These are phyloP conservation scores for Deroptyus accipitrinus DNA, from an alignment of 2,113 vertebrate genomes.

Conservation along the genomic window DNA sequence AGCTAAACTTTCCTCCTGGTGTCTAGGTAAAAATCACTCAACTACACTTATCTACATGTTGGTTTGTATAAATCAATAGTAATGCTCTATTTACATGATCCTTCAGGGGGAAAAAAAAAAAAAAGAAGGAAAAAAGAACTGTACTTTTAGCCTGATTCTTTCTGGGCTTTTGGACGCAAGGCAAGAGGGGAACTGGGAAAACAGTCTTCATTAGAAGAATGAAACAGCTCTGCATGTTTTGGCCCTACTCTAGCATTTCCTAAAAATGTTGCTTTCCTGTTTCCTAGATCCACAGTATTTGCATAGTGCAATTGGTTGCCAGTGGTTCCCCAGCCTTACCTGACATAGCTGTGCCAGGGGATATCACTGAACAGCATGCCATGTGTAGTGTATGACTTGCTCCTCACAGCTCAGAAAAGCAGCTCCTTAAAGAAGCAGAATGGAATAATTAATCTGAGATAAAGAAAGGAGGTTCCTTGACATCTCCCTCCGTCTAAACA, in stretches of 20 bases:
- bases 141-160: neutral
- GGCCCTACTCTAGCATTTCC: neutral
- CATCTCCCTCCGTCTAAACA: neutral
- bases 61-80: neutral
- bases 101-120: neutral
- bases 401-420: neutral
- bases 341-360: neutral
- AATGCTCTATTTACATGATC: neutral
- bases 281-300: neutral
- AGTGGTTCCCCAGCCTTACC: neutral
- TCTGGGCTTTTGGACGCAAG: neutral
- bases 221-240: neutral
- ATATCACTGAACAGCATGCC: neutral
- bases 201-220: neutral
- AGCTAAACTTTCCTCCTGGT: neutral
- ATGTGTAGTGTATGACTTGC: neutral
- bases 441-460: neutral
- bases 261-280: neutral
- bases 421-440: neutral
- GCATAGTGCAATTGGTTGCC: neutral
- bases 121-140: neutral
- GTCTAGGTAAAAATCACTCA: neutral
- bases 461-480: neutral
- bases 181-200: neutral
- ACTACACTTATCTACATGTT: accelerated